A percentile compares a stretch with the other conserved stretches of the same genome.
phyloP scores from a whole-genome alignment of 2,797 vertebrate species.

The Coregonus sp. region DNA sequence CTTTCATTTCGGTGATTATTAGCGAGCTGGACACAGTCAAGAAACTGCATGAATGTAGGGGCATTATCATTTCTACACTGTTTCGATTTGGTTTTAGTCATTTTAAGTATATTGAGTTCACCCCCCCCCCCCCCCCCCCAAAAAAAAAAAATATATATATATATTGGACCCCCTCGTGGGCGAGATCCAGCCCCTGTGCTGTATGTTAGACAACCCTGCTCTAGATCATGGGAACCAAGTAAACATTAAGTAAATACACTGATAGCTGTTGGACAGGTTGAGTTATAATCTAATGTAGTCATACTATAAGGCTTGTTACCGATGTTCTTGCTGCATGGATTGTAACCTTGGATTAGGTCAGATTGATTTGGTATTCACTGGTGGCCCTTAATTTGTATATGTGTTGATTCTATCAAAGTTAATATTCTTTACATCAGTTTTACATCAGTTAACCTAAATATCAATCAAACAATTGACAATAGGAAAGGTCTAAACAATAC shows the following conservation, averaged over 20 bases:
- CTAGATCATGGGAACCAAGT: slow-evolving; percentile 19
- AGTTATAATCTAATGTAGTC: slow-evolving; percentile 8
- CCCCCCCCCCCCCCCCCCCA: too few species aligned
- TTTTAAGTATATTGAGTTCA: too few species aligned
- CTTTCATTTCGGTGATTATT: too few species aligned
- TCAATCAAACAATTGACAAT: not conserved
- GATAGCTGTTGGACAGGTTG: slow-evolving; percentile 19
- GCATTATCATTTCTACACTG: too few species aligned
- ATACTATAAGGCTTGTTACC: slow-evolving; percentile 1
- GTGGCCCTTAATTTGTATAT: not conserved
- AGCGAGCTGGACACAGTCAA: too few species aligned
- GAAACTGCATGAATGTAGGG: too few species aligned
- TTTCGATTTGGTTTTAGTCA: too few species aligned
- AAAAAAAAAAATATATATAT: too few species aligned
- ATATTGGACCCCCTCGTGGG: too few species aligned
- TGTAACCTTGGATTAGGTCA: slow-evolving; percentile 6
- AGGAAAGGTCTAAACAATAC: not conserved
- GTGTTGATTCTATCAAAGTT: not conserved
- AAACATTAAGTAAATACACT: slow-evolving; percentile 12
- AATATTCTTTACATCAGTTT: not conserved
- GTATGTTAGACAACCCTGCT: not conserved
- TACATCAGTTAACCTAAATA: not conserved
- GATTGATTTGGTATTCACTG: not conserved
- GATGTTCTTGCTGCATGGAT: not conserved
- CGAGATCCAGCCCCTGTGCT: too few species aligned